Conservation (phyloP, 2,888 invertebrate genomes). For the Platycnemis pennipes region DNA sequence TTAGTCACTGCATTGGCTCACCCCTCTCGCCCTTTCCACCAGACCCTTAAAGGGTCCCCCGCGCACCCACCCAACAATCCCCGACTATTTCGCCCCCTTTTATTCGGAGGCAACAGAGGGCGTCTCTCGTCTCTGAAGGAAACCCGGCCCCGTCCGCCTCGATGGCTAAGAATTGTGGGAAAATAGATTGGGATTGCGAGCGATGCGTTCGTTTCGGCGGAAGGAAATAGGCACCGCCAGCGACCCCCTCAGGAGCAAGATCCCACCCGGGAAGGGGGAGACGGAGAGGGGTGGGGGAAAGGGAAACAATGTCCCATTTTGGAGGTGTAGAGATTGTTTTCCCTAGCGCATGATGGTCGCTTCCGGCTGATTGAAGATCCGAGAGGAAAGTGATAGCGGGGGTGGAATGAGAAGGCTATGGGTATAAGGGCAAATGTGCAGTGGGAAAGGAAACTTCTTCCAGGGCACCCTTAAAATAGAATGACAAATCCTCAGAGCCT, state of each 20-base stretch:
- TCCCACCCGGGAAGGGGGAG: neutral
- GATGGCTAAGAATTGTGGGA: constrained; percentile 7
- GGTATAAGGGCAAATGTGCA: neutral
- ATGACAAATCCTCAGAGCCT: no score
- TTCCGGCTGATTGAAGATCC: constrained; percentile 15
- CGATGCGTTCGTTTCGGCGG: constrained; percentile 26
- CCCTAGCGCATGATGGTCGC: constrained; percentile 1
- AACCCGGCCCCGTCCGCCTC: neutral
- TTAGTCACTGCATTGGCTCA: constrained; percentile 7
- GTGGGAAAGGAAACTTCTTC: neutral
- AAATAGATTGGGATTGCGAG: constrained; percentile 21
- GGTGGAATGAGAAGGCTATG: neutral
- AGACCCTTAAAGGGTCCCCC: neutral
- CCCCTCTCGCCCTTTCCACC: neutral
- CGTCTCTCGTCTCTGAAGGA: neutral
- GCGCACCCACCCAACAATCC: neutral
- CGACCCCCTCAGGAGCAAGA: neutral
- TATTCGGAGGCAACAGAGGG: constrained; percentile 31
- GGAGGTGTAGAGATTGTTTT: constrained; percentile 32
- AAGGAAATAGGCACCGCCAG: neutral
- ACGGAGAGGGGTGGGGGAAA: neutral
- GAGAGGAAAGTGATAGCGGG: neutral
- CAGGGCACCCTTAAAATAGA: no score
- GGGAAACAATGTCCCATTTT: neutral
- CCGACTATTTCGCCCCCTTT: neutral